Base-by-base conservation (phyloP, 1,140 invertebrate genomes). In the Ephestia elutella region DNA sequence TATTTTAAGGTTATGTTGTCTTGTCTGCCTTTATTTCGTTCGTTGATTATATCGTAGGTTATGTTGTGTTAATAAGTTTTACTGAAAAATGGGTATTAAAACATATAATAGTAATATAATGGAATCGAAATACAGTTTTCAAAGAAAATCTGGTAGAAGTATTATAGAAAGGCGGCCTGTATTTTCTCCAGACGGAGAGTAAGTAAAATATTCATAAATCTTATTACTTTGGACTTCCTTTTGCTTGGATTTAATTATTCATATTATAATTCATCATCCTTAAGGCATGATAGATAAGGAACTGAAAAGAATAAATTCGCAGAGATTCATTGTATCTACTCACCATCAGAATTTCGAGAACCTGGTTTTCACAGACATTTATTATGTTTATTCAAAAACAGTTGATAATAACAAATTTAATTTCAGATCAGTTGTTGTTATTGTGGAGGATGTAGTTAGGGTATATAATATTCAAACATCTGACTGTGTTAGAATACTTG, bases 161-260 rank as follows among this genome's bases (percentile, higher is more conserved):
- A 82, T 90, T 30, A 87, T 89, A 55, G 84, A 89, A 63, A 76
- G 75, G n/a, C 70, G 70, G 8, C 86, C 87, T 35, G 62, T 82
- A 57, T 87, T 89, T 71, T 88, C 89, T 30, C 86, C 87, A 2
- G 86, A 89, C 67, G 85, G 81, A 75, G 75, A 85, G 89, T 90
- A 77, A 62, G 86, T 83, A 59, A 56, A 59, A 21, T 21, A n/a
- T 53, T 21, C 17, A 21, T 5, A 25, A 20, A 25, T 21, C 15
- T 19, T 15, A 25, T 4, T 18, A 55, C 3, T 11, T 55, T n/a
- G n/a, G n/a, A n/a, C n/a, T n/a, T n/a, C n/a, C n/a, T n/a, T n/a
- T n/a, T n/a, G n/a, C n/a, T n/a, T n/a, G n/a, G n/a, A n/a, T n/a
- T n/a, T n/a, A n/a, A n/a, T n/a, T n/a, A n/a, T n/a, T n/a, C n/a